Base-by-base conservation (phyloP, 2,888 invertebrate species). In the Cheiracanthium punctorium region DNA sequence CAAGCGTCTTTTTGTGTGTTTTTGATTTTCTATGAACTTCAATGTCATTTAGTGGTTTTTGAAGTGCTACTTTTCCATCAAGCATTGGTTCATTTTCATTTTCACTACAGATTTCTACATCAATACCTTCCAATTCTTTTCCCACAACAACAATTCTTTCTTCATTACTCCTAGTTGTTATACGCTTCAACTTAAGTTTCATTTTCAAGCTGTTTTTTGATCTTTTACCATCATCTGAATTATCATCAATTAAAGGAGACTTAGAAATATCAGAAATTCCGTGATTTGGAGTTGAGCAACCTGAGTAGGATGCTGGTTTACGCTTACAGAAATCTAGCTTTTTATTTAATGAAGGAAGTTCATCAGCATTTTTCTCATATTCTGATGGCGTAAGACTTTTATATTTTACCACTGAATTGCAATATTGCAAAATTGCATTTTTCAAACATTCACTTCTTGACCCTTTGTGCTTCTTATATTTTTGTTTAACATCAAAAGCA, bases 91-190 rank as follows among this genome's bases (percentile, higher is more conserved):
- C 20, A 33, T 12, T 33, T 20, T 43, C 43, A 17, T n/a, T 20
- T 8, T 75, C 41, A 41, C 52, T 52, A n/a, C n/a, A n/a, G n/a
- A n/a, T n/a, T 12, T 70, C 77, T 8, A 17, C 1, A 2, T 80
- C 65, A 32, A 33, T 5, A 10, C 65, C 80, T 67, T 82, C 64
- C 14, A 82, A 29, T 24, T 82, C 43, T 30, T 76, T 82, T 7
- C 32, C 76, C 5, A 82, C 76, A 28, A 82, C 72, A 37, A 82
- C 75, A 8, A 82, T 65, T 32, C 67, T 52, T 8, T 76, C 37
- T 65, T 82, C 73, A n/a, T 79, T 85, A 52, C 41, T 79, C 17
- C 79, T 33, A 0, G 84, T 85, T 14, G 17, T 37, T 20, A 77
- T 73, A 30, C 74, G 73, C 24, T 72, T 65, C 8, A 73, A 10